These are phyloP conservation scores for Cephonodes hylas DNA, from an alignment of 2,888 invertebrate genomes.

Conservation along the genomic window DNA sequence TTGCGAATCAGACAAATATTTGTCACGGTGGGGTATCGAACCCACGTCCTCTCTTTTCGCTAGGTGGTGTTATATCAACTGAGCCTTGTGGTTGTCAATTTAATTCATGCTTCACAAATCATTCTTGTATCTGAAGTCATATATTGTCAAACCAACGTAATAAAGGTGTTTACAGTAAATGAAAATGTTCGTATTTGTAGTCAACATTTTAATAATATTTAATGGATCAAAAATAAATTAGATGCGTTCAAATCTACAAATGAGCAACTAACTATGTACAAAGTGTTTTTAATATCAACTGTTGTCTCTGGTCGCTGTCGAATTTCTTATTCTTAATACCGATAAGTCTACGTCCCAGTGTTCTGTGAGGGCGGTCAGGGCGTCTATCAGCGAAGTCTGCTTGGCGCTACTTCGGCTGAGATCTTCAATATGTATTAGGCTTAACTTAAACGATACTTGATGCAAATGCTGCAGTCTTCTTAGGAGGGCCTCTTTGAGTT, in stretches of 20 bases:
- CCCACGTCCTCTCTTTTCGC: no score
- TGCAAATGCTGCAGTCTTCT: constrained; percentile 67
- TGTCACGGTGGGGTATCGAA: no score
- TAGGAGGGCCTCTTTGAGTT: constrained; percentile 57
- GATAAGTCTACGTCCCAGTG: constrained; percentile 60
- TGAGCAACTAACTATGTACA: constrained; percentile 66
- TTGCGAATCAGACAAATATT: no score
- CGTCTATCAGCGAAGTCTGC: constrained; percentile 44
- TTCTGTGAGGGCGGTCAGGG: constrained; percentile 51
- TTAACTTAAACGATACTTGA: constrained; percentile 59
- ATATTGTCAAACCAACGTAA: no score
- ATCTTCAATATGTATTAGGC: constrained; percentile 58
- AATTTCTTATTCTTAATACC: constrained; percentile 58
- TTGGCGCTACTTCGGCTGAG: constrained; percentile 48
- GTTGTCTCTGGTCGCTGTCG: constrained; percentile 27
- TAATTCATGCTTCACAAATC: no score
- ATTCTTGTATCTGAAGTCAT: no score
- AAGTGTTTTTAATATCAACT: constrained; percentile 55
- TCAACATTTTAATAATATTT: constrained; percentile 60
- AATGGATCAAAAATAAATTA: constrained; percentile 64
- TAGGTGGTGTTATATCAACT: no score
- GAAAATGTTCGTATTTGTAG: constrained; percentile 12
- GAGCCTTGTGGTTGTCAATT: no score
- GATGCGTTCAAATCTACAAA: constrained; percentile 52
- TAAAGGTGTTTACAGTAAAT: neutral